These are phyloP conservation scores for Xestia xanthographa DNA, from an alignment of 2,888 invertebrate species.

Conservation along the genomic window DNA sequence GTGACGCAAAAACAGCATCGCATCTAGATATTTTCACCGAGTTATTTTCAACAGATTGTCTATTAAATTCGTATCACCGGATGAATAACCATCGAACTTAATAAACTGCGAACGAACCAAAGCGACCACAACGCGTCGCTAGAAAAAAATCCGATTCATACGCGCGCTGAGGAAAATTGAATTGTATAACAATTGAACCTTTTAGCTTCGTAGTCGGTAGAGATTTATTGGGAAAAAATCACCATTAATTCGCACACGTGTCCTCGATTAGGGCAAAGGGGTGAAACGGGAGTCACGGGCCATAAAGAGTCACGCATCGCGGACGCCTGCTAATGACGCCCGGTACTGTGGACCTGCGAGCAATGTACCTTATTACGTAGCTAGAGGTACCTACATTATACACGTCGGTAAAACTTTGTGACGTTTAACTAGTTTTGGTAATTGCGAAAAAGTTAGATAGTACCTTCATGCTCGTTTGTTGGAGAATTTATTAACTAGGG, in stretches of 20 bases:
- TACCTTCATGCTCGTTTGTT: conserved; percentile 27
- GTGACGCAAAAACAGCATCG: neutral
- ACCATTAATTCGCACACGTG: conserved; percentile 89
- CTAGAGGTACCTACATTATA: conserved; percentile 26
- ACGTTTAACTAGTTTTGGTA: conserved; percentile 64
- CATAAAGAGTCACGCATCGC: conserved; percentile 88
- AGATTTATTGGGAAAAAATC: conserved; percentile 84
- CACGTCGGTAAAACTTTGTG: conserved; percentile 47
- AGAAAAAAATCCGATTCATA: conserved; percentile 67
- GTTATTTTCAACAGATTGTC: conserved; percentile 20
- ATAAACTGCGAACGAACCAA: conserved; percentile 49
- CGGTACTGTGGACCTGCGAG: conserved; percentile 63
- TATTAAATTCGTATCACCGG: conserved; percentile 33
- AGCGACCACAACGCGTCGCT: conserved; percentile 55
- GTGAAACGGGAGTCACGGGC: conserved; percentile 85
- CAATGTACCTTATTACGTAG: conserved; percentile 56
- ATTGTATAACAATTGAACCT: conserved; percentile 75
- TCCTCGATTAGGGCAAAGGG: conserved; percentile 87
- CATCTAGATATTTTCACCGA: neutral
- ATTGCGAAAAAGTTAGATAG: conserved; percentile 55
- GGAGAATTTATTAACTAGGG: conserved; percentile 36
- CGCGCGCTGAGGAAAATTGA: conserved; percentile 63
- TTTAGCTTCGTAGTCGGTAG: conserved; percentile 71
- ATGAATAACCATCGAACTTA: conserved; percentile 42
- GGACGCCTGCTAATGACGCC: conserved; percentile 83